Evolutionary conservation across 2,888 invertebrate species (phyloP).

Genomic region (Schizaphis graminum): DNA sequence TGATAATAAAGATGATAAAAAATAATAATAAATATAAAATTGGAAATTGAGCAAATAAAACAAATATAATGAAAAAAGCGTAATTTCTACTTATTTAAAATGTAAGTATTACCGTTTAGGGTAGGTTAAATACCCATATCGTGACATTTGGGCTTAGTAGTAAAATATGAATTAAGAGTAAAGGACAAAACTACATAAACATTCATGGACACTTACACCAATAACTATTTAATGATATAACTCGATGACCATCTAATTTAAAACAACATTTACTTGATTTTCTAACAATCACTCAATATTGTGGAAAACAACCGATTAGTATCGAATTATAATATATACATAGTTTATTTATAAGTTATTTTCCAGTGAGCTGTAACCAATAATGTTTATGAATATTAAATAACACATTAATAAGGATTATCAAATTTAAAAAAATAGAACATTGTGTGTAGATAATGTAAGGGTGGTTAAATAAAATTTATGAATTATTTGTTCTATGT

Average conservation of each 20-base stretch:
- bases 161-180: not conserved
- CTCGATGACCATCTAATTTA: not conserved
- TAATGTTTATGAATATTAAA: not conserved
- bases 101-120: not conserved
- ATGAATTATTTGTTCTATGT: not conserved
- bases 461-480: not conserved
- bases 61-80: not conserved
- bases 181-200: not conserved
- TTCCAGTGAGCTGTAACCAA: not conserved
- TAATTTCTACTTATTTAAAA: not conserved
- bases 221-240: not conserved
- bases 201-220: not conserved
- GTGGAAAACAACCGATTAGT: not conserved
- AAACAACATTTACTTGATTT: conserved; percentile 10
- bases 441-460: not conserved
- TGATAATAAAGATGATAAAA: not conserved
- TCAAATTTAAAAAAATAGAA: not conserved
- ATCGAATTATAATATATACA: not conserved
- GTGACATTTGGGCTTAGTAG: not conserved
- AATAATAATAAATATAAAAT: not conserved
- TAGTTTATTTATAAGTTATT: not conserved
- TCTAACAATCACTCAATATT: not conserved
- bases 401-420: not conserved
- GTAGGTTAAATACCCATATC: not conserved
- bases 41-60: not conserved